Evolutionary conservation across 2,797 vertebrate species (phyloP), one percentile per base, ranked within the genome.

Genomic region (Fundulus diaphanus): DNA sequence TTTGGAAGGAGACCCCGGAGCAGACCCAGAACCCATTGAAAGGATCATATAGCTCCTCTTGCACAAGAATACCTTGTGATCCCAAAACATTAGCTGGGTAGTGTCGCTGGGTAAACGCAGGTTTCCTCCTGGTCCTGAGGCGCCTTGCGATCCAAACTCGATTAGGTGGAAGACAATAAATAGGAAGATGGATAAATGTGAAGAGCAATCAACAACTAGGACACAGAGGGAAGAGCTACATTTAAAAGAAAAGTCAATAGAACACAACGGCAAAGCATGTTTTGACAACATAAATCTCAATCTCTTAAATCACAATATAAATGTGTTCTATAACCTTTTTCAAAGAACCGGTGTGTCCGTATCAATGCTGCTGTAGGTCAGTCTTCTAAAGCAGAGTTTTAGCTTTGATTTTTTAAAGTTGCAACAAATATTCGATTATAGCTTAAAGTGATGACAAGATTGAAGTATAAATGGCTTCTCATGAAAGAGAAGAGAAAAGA

Each of bases 401-500:
- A 37, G 7, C 11, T n/a, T 65, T 42, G 2, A n/a, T 40, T 40
- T n/a, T 37, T 40, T 40, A 65, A 42, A 2, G 9, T 24, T 15
- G 13, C 22, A n/a, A 65, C 0, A 0, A n/a, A 40, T 15, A 42
- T 66, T 42, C n/a, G 37, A n/a, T 66, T 42, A n/a, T 65, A 15
- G 27, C 1, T 40, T 6, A 12, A 37, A 12, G 9, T n/a, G 1
- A 66, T 66, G 37, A 66, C 40, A 66, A 16, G 35, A 18, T 9
- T 56, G 51, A 54, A 66, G 2, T 74, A 72, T 31, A 68, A 69
- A 61, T 13, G 24, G 27, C 67, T 20, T 48, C 3, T 35, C 33
- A 22, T 68, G 13, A 9, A 63, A 74, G 61, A 61, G 56, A 8
- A 44, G n/a, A n/a, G n/a, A n/a, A n/a, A 67, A 77, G 72, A n/a